These are phyloP conservation scores for Panthera tigris DNA, from an alignment of 2,113 vertebrate genomes.

Conservation along the genomic window DNA sequence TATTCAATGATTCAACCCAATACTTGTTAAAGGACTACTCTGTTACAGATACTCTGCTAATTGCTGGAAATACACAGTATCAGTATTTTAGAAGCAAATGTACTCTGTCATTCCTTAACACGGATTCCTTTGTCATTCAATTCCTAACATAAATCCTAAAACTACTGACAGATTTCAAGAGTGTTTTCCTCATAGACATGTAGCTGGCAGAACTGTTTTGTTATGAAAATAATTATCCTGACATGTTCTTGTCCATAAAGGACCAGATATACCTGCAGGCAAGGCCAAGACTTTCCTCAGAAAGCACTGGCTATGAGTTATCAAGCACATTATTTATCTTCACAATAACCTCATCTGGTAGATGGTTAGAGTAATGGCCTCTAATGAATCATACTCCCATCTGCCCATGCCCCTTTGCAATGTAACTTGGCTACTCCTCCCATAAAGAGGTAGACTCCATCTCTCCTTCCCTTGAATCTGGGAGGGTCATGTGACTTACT, in stretches of 20 bases:
- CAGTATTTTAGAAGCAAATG: conserved; percentile 32
- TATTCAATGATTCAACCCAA: not conserved
- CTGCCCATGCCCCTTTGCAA: not conserved
- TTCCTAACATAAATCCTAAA: conserved; percentile 29
- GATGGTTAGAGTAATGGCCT: not conserved
- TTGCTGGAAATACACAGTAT: not conserved
- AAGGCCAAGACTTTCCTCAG: conserved; percentile 41
- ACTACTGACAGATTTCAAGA: not conserved
- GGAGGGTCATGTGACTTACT: not conserved
- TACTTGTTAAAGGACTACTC: conserved; percentile 3
- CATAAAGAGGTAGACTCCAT: not conserved
- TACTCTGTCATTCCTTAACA: conserved; percentile 13
- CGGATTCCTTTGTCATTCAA: not conserved
- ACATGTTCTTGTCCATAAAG: not conserved
- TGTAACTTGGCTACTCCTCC: not conserved
- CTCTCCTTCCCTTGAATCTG: not conserved
- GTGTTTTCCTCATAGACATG: not conserved
- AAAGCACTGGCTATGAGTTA: not conserved
- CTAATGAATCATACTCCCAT: not conserved
- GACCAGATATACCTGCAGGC: not conserved
- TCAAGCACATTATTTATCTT: not conserved
- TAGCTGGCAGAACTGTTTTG: not conserved
- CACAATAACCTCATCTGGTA: not conserved
- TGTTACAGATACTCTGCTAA: not conserved
- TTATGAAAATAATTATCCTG: not conserved